Base-by-base conservation (phyloP, 2,113 vertebrate species). In the Holacanthus passer region DNA sequence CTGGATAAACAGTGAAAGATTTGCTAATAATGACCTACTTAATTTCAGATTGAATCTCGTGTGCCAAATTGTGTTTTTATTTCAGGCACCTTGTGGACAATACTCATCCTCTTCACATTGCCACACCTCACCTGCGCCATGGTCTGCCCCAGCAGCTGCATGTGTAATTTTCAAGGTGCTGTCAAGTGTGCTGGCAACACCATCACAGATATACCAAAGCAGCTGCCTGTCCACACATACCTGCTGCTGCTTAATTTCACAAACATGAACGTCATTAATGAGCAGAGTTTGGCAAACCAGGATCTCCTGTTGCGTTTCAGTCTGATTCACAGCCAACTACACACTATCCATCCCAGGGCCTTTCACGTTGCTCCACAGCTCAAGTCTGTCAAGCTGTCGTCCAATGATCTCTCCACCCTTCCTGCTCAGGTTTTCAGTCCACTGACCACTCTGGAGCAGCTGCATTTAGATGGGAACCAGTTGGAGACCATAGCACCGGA, bases 311-410 rank as follows among this genome's bases (percentile, higher is more conserved):
- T 93, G 63, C 95, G 95, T 77, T 92, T 98, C 35, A 69, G 92
- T 11, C 66, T 98, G 68, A 91, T 83, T 10, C 24, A 93, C 24
- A 96, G 96, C 77, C 91, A 82, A 32, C 89, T 99, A 0, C 80
- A 91, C 45, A 83, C 92, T 6, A 86, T 97, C 84, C 95, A 95
- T 29, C 94, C 96, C 0, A 73, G 8, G 60, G 95, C 96, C 69
- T 99, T 99, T 86, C 63, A 93, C 0, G 82, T 87, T 53, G 90
- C 95, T 60, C 76, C 92, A 29, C 91, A 93, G 48, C 93, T 99
- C 0, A 95, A 82, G 79, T 95, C 94, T 17, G 89, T 98, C 66
- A 95, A 91, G 79, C 69, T 99, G 55, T 94, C 96, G 0, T 83
- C 52, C 71, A 97, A 96, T 55, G 41, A 86, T 32, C 93, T 99